A percentile compares a stretch with the other conserved stretches of the same genome.
Evolutionary conservation across 1,140 invertebrate species (phyloP).

Genomic region (Neodiprion virginianus): DNA sequence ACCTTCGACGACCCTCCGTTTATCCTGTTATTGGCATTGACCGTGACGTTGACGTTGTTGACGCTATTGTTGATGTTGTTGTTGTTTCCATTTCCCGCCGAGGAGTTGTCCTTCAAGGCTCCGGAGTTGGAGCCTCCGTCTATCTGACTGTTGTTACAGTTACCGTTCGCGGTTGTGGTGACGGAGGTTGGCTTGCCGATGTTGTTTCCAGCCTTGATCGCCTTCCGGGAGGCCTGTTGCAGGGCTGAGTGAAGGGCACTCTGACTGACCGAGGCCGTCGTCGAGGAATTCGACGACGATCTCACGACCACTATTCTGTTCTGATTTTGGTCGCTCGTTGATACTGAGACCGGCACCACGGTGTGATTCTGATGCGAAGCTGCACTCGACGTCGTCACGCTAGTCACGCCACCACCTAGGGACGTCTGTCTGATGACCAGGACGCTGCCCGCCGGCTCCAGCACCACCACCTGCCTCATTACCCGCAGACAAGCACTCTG

Average conservation of each 20-base stretch:
- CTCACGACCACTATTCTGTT: conserved; percentile 59
- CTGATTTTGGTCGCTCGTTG: conserved; percentile 56
- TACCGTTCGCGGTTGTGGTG: not conserved
- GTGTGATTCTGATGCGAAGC: conserved; percentile 21
- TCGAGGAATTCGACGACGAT: conserved; percentile 46
- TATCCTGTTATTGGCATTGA: conserved; percentile 28
- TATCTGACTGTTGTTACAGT: not conserved
- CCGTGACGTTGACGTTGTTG: conserved; percentile 33
- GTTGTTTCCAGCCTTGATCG: conserved; percentile 14
- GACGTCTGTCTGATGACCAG: conserved; percentile 59
- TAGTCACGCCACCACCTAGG: conserved; percentile 41
- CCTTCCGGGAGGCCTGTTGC: conserved; percentile 8
- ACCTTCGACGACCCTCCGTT: conserved; percentile 24
- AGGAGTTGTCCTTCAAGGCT: conserved; percentile 31
- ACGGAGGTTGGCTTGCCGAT: too few species aligned
- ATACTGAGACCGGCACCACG: conserved; percentile 9
- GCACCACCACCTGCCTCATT: conserved; percentile 59
- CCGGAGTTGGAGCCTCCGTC: not conserved
- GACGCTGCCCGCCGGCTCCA: conserved; percentile 59
- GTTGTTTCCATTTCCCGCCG: conserved; percentile 40
- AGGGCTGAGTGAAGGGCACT: conserved; percentile 18
- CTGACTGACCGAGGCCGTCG: conserved; percentile 39
- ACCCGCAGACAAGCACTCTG: conserved; percentile 15
- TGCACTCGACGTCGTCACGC: conserved; percentile 39
- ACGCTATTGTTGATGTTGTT: conserved; percentile 37